These are phyloP conservation scores for Drosophila setosimentum DNA, from an alignment of 2,888 invertebrate species.

Conservation along the genomic window DNA sequence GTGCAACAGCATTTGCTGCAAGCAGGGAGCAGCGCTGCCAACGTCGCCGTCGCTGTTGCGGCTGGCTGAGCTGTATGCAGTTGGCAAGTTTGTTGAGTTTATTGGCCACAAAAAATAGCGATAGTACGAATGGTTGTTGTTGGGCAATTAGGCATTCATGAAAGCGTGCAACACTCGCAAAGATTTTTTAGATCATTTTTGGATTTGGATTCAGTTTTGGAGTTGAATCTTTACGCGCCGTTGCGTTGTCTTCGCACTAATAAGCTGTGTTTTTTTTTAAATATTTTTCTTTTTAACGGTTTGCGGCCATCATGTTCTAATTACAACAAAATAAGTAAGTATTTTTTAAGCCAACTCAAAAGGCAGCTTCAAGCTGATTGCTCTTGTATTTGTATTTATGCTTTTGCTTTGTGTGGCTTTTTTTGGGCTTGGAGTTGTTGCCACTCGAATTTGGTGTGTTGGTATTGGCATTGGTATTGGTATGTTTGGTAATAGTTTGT, in stretches of 20 bases:
- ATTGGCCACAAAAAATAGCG: conserved; percentile 74
- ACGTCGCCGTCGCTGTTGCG: conserved; percentile 56
- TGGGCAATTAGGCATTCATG: conserved; percentile 67
- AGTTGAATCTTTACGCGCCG: conserved; percentile 65
- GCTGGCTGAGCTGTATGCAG: conserved; percentile 72
- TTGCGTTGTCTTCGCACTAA: conserved; percentile 55
- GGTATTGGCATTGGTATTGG: conserved; percentile 47
- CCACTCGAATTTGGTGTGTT: conserved; percentile 1
- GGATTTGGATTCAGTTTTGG: conserved; percentile 16
- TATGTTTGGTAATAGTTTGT: conserved; percentile 71
- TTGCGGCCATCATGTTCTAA: conserved; percentile 60
- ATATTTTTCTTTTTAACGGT: conserved; percentile 25
- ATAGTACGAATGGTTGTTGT: conserved; percentile 37
- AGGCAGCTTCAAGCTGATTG: conserved; percentile 12
- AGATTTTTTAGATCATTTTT: conserved; percentile 14
- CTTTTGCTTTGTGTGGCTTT: conserved; percentile 39
- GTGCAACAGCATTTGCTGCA: conserved; percentile 36
- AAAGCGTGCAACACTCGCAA: conserved; percentile 68
- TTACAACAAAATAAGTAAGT: conserved; percentile 38
- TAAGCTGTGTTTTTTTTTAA: conserved; percentile 28
- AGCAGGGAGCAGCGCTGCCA: conserved; percentile 21
- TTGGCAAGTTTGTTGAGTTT: conserved; percentile 67
- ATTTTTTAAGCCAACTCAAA: conserved; percentile 12
- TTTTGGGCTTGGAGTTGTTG: conserved; percentile 9
- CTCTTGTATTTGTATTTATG: conserved; percentile 22